Conservation (phyloP, 2,888 invertebrate species). For the Hyppa rectilinea region DNA sequence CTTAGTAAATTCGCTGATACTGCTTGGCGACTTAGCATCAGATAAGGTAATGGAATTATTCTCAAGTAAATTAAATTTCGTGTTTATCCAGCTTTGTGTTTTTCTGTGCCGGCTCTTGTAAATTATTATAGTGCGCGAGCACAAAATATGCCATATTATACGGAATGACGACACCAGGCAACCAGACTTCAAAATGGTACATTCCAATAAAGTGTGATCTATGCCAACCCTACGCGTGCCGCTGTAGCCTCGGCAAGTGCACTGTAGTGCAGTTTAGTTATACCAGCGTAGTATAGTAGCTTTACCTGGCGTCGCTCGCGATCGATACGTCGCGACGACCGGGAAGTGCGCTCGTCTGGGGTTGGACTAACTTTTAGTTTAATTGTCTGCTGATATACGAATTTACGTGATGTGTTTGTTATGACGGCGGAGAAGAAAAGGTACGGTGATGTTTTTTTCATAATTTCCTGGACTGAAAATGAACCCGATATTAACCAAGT, state of each 20-base stretch:
- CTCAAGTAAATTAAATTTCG: constrained; percentile 23
- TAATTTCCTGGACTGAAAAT: not conserved
- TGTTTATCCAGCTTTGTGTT: constrained; percentile 26
- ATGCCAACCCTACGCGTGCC: constrained; percentile 48
- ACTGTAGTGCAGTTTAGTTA: constrained; percentile 61
- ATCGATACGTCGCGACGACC: constrained; percentile 78
- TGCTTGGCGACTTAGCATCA: constrained; percentile 13
- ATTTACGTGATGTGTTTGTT: constrained; percentile 33
- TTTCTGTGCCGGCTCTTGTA: constrained; percentile 4
- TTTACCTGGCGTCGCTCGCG: constrained; percentile 74
- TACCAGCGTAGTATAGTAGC: constrained; percentile 56
- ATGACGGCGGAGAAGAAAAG: constrained; percentile 3
- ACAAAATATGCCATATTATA: not conserved
- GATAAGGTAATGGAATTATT: constrained; percentile 46
- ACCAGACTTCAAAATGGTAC: not conserved
- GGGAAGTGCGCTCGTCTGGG: constrained; percentile 62
- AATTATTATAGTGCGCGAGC: not conserved
- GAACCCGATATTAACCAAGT: not conserved
- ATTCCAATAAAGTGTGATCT: not conserved
- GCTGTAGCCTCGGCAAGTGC: constrained; percentile 59
- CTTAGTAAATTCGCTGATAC: constrained; percentile 34
- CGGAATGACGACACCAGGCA: not conserved
- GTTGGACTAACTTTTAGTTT: constrained; percentile 54
- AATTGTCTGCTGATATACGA: constrained; percentile 57
- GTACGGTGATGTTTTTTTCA: not conserved